These are phyloP conservation scores for Leucania comma DNA, from an alignment of 2,888 invertebrate genomes.

Conservation along the genomic window DNA sequence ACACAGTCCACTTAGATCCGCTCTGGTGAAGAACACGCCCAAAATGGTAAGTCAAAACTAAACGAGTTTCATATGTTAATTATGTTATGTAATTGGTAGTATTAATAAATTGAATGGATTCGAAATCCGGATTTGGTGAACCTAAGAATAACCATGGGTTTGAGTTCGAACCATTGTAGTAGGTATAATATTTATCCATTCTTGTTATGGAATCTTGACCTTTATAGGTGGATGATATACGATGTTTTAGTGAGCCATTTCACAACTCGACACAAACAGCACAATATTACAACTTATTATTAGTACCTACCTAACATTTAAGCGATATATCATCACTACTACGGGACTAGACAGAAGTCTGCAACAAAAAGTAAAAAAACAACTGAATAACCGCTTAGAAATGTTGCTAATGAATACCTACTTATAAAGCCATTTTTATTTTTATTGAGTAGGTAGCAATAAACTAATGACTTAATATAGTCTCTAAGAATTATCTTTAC, in stretches of 20 bases:
- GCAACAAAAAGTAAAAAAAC: constrained; percentile 30
- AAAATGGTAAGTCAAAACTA: constrained; percentile 82
- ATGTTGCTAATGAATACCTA: constrained; percentile 46
- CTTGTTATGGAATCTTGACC: constrained; percentile 18
- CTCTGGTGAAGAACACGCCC: constrained; percentile 78
- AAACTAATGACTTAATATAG: constrained; percentile 39
- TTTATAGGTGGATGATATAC: constrained; percentile 3
- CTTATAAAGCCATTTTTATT: constrained; percentile 31
- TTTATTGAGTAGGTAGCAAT: constrained; percentile 30
- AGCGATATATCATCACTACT: background rate
- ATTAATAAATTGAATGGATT: constrained; percentile 32
- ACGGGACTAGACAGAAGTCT: constrained; percentile 1
- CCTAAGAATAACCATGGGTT: constrained; percentile 23
- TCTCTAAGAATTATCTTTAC: constrained; percentile 8
- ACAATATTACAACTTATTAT: constrained; percentile 12
- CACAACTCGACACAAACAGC: background rate
- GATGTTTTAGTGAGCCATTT: background rate
- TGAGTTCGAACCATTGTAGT: constrained; percentile 8
- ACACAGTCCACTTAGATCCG: constrained; percentile 80
- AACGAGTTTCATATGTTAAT: constrained; percentile 68
- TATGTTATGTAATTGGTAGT: constrained; percentile 48
- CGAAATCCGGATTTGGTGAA: constrained; percentile 41
- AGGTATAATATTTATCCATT: background rate
- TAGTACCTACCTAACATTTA: background rate
- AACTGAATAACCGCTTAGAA: constrained; percentile 34